Percentiles rank a stretch among this genome's conserved stretches.
These are phyloP conservation scores for Eretmocerus hayati DNA, from an alignment of 2,888 invertebrate genomes.

Conservation along the genomic window DNA sequence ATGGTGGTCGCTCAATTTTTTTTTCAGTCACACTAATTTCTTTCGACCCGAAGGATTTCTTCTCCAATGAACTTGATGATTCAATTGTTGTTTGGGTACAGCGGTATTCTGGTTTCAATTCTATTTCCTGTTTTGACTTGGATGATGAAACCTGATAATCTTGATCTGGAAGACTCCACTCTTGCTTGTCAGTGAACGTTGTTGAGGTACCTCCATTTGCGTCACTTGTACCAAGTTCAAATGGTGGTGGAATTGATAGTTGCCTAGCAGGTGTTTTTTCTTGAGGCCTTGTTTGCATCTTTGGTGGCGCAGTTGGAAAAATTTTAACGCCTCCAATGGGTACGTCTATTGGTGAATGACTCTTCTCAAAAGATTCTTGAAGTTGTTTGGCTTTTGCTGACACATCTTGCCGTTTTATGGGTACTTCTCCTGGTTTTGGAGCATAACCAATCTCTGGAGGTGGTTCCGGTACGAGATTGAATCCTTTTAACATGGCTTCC, in stretches of 20 bases:
- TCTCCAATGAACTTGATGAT: constrained; percentile 38
- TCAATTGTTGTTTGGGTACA: constrained; percentile 39
- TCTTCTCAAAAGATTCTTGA: constrained; percentile 54
- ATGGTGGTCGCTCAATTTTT: constrained; percentile 27
- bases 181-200: constrained; percentile 32
- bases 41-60: constrained; percentile 38
- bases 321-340: constrained; percentile 56
- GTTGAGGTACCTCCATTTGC: constrained; percentile 49
- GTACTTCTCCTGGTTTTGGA: constrained; percentile 48
- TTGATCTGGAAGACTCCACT: constrained; percentile 38
- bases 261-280: constrained; percentile 26
- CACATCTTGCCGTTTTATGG: constrained; percentile 50
- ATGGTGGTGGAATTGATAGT: constrained; percentile 38
- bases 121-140: constrained; percentile 35
- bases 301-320: constrained; percentile 43
- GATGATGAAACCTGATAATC: constrained; percentile 37
- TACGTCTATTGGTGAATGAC: constrained; percentile 48
- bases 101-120: constrained; percentile 36
- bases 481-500: constrained; percentile 45
- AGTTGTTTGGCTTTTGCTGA: constrained; percentile 56
- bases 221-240: constrained; percentile 53
- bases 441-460: constrained; percentile 63
- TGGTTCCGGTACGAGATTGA: constrained; percentile 60
- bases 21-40: constrained; percentile 33
- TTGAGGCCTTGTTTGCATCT: constrained; percentile 22